Evolutionary conservation across 2,797 vertebrate species (phyloP).

Genomic region (Botia almorhae): DNA sequence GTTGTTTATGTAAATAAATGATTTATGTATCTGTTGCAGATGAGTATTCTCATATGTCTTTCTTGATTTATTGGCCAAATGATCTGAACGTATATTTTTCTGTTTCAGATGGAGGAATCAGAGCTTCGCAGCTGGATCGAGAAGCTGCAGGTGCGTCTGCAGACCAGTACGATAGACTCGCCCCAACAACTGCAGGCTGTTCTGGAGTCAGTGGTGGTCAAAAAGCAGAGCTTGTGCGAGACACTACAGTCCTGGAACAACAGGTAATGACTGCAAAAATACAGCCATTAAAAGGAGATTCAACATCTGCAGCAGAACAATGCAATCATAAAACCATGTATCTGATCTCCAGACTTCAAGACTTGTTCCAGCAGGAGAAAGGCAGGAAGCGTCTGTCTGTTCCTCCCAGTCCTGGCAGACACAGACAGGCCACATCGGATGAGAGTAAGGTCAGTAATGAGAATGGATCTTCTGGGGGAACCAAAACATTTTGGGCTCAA

Average conservation of each 20-base stretch:
- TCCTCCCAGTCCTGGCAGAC: constrained; percentile 93
- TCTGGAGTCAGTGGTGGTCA: constrained; percentile 91
- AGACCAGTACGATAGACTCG: constrained; percentile 82
- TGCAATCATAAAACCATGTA: background rate
- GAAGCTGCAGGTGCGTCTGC: constrained; percentile 89
- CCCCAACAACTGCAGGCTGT: constrained; percentile 89
- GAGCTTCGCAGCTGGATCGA: constrained; percentile 94
- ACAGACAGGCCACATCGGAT: constrained; percentile 85
- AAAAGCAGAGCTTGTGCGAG: constrained; percentile 96
- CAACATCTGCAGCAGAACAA: background rate
- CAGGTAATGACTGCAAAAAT: constrained; percentile 74
- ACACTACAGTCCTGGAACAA: constrained; percentile 94
- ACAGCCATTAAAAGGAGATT: background rate
- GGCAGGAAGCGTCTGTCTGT: constrained; percentile 94
- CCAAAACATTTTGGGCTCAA: background rate
- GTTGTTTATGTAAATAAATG: background rate
- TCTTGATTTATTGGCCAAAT: background rate
- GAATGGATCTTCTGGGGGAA: background rate
- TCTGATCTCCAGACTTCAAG: constrained; percentile 84
- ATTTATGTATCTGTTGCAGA: background rate
- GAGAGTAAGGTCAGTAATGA: constrained; percentile 86
- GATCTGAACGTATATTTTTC: background rate
- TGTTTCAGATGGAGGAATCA: constrained; percentile 90
- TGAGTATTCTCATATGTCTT: background rate
- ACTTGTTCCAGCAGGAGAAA: constrained; percentile 97